Base-by-base conservation (phyloP, 2,797 vertebrate species). In the Gallinago solitaria region DNA sequence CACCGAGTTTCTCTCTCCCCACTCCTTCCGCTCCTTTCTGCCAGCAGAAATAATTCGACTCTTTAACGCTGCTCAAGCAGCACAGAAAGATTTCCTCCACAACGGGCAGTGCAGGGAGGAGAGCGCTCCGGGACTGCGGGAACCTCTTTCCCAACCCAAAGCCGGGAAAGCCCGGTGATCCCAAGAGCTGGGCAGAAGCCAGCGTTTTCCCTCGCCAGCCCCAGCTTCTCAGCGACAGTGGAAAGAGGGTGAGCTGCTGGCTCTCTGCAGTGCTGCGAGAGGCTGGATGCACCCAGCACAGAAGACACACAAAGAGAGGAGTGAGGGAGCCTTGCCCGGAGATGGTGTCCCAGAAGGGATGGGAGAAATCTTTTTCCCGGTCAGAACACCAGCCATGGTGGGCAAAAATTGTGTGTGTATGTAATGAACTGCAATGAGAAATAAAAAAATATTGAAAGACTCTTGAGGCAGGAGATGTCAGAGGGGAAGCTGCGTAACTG, bases 71-170 rank as follows among this genome's bases (percentile, higher is more conserved):
- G 33, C 74, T 59, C 61, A n/a, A 35, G 56, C 0, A 5, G 33
- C 35, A 15, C 0, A 64, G 82, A 59, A 54, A 25, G 24, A 11
- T 54, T 32, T 65, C n/a, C 9, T 3, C 23, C 2, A 0, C 0
- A 0, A 9, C 0, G 1, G 41, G 50, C 10, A n/a, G 54, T 0
- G 0, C 18, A 2, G 50, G n/a, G n/a, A 48, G n/a, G 41, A 15
- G 57, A 63, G 48, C 0, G 1, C 25, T 4, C 3, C 2, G 0
- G n/a, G 13, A 19, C 51, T 35, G 51, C 51, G 50, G 48, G 35
- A 68, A 4, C 32, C 10, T 1, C 0, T 15, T 11, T 21, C 32
- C 35, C 32, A 48, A 18, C 9, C n/a, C 39, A 64, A 75, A 25
- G 18, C 14, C 2, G 0, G 35, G 14, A 51, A 47, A 70, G 7